Percentiles rank a stretch among this genome's conserved stretches.
These are phyloP conservation scores for Protodeltote pygarga DNA, from an alignment of 2,888 invertebrate genomes.

Conservation along the genomic window DNA sequence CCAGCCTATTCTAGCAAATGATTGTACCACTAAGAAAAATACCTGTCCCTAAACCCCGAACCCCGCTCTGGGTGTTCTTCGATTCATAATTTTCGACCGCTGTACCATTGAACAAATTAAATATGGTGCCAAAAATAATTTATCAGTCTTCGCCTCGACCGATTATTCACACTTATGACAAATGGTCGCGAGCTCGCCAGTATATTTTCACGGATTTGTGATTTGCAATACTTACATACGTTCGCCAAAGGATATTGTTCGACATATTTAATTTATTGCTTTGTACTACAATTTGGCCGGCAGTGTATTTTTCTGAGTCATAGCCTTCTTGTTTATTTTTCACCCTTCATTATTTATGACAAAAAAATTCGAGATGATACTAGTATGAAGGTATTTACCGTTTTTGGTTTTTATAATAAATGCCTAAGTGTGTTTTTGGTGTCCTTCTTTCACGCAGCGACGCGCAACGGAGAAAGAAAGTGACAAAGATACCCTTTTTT, in stretches of 20 bases:
- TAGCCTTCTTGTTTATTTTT: neutral
- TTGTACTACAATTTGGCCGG: constrained; percentile 30
- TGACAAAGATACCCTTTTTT: too few relatives aligned
- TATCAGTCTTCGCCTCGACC: constrained; percentile 58
- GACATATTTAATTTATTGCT: constrained; percentile 38
- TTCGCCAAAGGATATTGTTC: constrained; percentile 50
- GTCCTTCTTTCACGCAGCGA: too few relatives aligned
- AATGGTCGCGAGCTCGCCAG: constrained; percentile 61
- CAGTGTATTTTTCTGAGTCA: constrained; percentile 16
- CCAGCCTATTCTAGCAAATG: too few relatives aligned
- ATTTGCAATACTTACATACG: constrained; percentile 60
- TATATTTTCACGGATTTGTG: constrained; percentile 79
- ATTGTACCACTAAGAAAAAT: too few relatives aligned
- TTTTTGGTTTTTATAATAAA: too few relatives aligned
- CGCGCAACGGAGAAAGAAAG: too few relatives aligned
- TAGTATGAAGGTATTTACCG: too few relatives aligned
- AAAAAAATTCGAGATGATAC: too few relatives aligned
- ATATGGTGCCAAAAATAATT: constrained; percentile 75
- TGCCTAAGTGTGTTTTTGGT: too few relatives aligned
- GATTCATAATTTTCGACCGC: constrained; percentile 53
- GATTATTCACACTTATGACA: constrained; percentile 80
- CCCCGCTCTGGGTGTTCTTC: constrained; percentile 56
- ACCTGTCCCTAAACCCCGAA: constrained; percentile 4
- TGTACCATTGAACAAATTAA: constrained; percentile 63
- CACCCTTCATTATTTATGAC: too few relatives aligned